These are phyloP conservation scores for Eulithis prunata DNA, from an alignment of 2,888 invertebrate species.

Conservation along the genomic window DNA sequence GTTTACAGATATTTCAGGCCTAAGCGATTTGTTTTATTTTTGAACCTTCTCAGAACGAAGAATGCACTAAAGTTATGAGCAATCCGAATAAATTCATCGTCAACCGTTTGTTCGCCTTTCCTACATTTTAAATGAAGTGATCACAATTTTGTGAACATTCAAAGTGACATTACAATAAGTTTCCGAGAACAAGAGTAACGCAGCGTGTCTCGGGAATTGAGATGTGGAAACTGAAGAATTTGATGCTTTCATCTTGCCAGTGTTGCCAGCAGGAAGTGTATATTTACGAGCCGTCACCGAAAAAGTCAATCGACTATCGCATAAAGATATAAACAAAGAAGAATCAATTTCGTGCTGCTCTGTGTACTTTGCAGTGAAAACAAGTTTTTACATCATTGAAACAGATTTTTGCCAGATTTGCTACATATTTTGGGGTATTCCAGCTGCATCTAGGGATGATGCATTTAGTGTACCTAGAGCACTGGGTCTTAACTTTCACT, in stretches of 20 bases:
- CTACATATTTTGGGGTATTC: background rate
- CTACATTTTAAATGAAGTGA: slow-evolving; percentile 29
- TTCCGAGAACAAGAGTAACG: slow-evolving; percentile 36
- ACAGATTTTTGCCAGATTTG: too few relatives aligned
- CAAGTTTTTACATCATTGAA: too few relatives aligned
- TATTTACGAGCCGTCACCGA: slow-evolving; percentile 53
- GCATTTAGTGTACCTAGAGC: background rate
- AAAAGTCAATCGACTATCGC: slow-evolving; percentile 35
- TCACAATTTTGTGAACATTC: slow-evolving; percentile 30
- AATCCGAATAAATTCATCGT: slow-evolving; percentile 24
- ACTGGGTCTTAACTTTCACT: too few relatives aligned
- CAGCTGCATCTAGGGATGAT: background rate
- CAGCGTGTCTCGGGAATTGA: slow-evolving; percentile 37
- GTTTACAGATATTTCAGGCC: too few relatives aligned
- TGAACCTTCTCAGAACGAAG: slow-evolving; percentile 4
- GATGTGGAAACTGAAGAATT: slow-evolving; percentile 62
- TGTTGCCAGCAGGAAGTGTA: slow-evolving; percentile 59
- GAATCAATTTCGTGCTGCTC: too few relatives aligned
- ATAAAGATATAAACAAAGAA: background rate
- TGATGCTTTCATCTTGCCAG: slow-evolving; percentile 60
- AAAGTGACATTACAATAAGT: slow-evolving; percentile 32
- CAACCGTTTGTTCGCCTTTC: slow-evolving; percentile 19
- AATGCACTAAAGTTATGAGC: slow-evolving; percentile 14
- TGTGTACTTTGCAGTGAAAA: too few relatives aligned
- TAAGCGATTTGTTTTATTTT: background rate